Evolutionary conservation across 2,797 vertebrate species (phyloP).

Genomic region (Neopelma chrysocephalum): DNA sequence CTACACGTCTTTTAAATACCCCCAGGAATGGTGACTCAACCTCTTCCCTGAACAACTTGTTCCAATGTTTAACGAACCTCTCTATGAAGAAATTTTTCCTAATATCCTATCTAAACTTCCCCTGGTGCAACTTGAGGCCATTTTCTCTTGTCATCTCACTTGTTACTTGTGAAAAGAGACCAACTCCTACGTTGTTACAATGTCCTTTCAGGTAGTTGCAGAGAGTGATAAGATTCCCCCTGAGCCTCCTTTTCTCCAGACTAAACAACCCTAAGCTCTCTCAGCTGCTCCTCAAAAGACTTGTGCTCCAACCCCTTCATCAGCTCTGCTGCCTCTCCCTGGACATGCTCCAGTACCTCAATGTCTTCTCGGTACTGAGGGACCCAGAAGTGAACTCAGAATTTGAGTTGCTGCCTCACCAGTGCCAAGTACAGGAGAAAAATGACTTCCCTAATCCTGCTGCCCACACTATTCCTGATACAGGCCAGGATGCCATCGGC

Average conservation of each 20-base stretch:
- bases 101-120: neutral
- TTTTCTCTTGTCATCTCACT: neutral
- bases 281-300: neutral
- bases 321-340: neutral
- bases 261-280: neutral
- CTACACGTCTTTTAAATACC: too few species aligned
- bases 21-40: too few species aligned
- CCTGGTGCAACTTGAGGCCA: neutral
- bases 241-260: neutral
- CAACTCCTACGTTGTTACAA: neutral
- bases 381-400: neutral
- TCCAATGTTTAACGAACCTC: neutral
- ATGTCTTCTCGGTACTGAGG: too few species aligned
- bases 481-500: neutral
- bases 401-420: neutral
- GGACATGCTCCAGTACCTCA: neutral
- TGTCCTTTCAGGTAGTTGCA: neutral
- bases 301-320: neutral
- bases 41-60: too few species aligned
- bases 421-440: neutral
- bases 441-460: rapidly evolving
- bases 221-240: neutral
- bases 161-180: neutral
- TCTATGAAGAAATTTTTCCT: neutral
- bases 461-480: rapidly evolving